Conservation (phyloP, 2,888 invertebrate genomes). For the Cephus spinipes region DNA sequence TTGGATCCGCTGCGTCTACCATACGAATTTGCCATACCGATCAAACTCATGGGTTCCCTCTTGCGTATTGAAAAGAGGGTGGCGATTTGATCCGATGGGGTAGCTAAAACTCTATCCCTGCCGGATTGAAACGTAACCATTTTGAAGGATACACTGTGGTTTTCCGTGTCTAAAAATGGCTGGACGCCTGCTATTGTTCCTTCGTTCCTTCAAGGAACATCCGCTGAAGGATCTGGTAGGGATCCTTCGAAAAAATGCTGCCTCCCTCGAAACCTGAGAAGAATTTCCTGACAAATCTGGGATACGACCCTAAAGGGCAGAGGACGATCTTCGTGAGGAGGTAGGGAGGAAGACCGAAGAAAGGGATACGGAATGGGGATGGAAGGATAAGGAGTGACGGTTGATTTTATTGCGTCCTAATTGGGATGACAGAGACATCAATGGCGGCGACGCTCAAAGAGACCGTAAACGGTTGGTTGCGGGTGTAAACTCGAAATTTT, state of each 20-base stretch:
- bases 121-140: background rate
- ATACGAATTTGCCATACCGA: background rate
- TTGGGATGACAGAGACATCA: slow-evolving; percentile 66
- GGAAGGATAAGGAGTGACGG: background rate
- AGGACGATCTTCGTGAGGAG: slow-evolving; percentile 9
- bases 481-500: slow-evolving; percentile 64
- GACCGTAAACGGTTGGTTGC: slow-evolving; percentile 55
- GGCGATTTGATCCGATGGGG: background rate
- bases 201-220: background rate
- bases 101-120: background rate
- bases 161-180: background rate
- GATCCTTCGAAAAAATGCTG: background rate
- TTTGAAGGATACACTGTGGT: background rate
- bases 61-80: background rate
- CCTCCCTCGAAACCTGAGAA: slow-evolving; percentile 16
- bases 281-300: slow-evolving; percentile 32
- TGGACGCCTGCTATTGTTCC: background rate
- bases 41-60: background rate
- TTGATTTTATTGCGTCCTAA: slow-evolving; percentile 60
- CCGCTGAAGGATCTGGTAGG: background rate
- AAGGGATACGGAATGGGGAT: slow-evolving; percentile 1
- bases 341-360: slow-evolving; percentile 10
- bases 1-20: background rate
- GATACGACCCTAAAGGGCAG: slow-evolving; percentile 39
- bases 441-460: slow-evolving; percentile 58